Base-by-base conservation (phyloP, 1,140 invertebrate species). In the Rhopalosiphum maidis region DNA sequence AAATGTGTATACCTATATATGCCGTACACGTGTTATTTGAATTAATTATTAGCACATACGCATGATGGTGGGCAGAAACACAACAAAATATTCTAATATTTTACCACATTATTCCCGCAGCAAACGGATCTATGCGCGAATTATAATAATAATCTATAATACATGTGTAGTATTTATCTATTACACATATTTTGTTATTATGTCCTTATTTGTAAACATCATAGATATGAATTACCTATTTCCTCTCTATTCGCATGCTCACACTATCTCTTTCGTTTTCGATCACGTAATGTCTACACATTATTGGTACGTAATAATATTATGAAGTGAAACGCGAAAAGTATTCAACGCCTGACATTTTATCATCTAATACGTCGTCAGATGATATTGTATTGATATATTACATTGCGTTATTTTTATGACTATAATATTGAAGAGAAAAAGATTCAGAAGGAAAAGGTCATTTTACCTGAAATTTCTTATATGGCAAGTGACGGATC, bases 201-300 rank as follows among this genome's bases (percentile, higher is more conserved):
- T 77, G n/a, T n/a, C 60, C 15, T 77, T 77, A n/a, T n/a, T n/a
- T n/a, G 15, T n/a, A 77, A 35, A 77, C 15, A 77, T 77, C 60
- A 77, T 77, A 77, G 60, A 68, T 2, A 68, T n/a, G 25, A 30
- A 68, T 77, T n/a, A 15, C 15, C 30, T 77, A 77, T n/a, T 77
- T 77, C 60, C 60, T 77, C 60, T 77, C 15, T 77, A 15, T 68
- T 25, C 55, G 21, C 4, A 6, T n/a, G 5, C 30, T n/a, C 30
- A n/a, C n/a, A 77, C 60, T 77, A 77, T 77, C 60, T 77, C 60
- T 77, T 77, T 77, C 60, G 15, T 77, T 68, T 68, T 68, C 60
- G 15, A 68, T 68, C 60, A n/a, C 11, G 60, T 68, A 30, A 68
- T 18, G n/a, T 77, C 30, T n/a, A 77, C 30, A 68, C 30, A 30